A percentile compares a stretch with the other conserved stretches of the same genome.
phyloP scores from a whole-genome alignment of 2,888 invertebrate species.

The Coremacera marginata region DNA sequence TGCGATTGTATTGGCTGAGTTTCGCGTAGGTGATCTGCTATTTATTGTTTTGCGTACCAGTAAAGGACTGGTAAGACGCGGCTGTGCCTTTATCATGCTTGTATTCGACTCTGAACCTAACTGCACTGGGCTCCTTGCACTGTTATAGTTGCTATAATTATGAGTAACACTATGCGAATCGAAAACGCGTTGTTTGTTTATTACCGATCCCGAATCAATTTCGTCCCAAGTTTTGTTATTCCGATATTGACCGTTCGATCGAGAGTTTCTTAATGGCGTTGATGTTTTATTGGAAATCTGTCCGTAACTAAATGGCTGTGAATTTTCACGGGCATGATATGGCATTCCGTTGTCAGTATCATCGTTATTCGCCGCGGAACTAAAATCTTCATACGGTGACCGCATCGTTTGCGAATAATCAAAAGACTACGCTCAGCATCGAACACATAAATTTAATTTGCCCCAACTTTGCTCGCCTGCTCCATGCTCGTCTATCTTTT shows the following conservation, averaged over 20 bases:
- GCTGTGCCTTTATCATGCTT: constrained; percentile 77
- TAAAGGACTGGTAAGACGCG: constrained; percentile 85
- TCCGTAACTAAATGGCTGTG: constrained; percentile 91
- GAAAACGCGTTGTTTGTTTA: neutral
- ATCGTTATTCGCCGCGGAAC: constrained; percentile 54
- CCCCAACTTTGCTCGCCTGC: constrained; percentile 32
- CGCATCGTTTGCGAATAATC: constrained; percentile 68
- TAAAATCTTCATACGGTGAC: constrained; percentile 65
- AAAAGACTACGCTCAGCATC: constrained; percentile 62
- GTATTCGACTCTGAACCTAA: constrained; percentile 46
- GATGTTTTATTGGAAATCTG: constrained; percentile 70
- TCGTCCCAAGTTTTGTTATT: constrained; percentile 23
- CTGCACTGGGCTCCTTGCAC: constrained; percentile 41
- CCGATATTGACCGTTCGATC: constrained; percentile 44
- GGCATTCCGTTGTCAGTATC: constrained; percentile 73
- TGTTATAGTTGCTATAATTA: constrained; percentile 33
- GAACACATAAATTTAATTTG: constrained; percentile 45
- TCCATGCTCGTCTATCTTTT: neutral
- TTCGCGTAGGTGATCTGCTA: constrained; percentile 49
- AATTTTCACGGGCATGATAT: constrained; percentile 91
- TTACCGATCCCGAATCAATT: constrained; percentile 15
- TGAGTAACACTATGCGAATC: constrained; percentile 1
- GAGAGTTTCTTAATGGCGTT: constrained; percentile 52
- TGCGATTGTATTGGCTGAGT: constrained; percentile 55
- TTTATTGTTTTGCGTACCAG: constrained; percentile 81